Evolutionary conservation across 2,888 invertebrate genomes (phyloP).

Genomic region (Pteria penguin): DNA sequence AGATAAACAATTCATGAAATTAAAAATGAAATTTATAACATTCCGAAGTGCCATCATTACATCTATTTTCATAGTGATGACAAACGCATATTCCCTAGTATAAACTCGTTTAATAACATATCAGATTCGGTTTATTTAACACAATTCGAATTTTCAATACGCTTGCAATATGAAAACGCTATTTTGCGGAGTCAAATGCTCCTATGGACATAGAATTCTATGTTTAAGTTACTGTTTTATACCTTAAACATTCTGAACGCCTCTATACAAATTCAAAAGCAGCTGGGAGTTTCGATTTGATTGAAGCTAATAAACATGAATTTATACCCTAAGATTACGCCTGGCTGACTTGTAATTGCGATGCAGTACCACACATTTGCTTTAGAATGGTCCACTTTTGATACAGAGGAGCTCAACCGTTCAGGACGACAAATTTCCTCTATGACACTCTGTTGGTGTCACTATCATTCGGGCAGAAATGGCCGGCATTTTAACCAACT

Average conservation of each 20-base stretch:
- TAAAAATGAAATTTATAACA: too few relatives aligned
- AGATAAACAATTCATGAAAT: too few relatives aligned
- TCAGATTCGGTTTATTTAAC: too few relatives aligned
- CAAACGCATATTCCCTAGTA: too few relatives aligned
- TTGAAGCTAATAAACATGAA: conserved; percentile 29
- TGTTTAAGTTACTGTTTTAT: too few relatives aligned
- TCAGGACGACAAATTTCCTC: conserved; percentile 39
- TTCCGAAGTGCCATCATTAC: too few relatives aligned
- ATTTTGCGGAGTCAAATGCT: too few relatives aligned
- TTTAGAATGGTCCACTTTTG: neutral
- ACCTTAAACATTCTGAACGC: neutral
- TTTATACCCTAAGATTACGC: conserved; percentile 39
- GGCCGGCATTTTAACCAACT: neutral
- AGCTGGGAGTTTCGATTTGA: conserved; percentile 33
- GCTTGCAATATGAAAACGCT: too few relatives aligned
- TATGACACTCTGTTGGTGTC: conserved; percentile 7
- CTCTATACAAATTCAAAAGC: conserved; percentile 27
- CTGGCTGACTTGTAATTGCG: conserved; percentile 34
- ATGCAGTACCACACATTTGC: conserved; percentile 19
- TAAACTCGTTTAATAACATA: too few relatives aligned
- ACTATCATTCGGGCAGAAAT: neutral
- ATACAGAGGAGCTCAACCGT: conserved; percentile 31
- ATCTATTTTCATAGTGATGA: too few relatives aligned
- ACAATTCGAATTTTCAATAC: too few relatives aligned
- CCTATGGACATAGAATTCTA: too few relatives aligned